Evolutionary conservation across 1,140 invertebrate genomes (phyloP), one percentile per base, ranked within the genome.

Genomic region (Caenorhabditis latens): DNA sequence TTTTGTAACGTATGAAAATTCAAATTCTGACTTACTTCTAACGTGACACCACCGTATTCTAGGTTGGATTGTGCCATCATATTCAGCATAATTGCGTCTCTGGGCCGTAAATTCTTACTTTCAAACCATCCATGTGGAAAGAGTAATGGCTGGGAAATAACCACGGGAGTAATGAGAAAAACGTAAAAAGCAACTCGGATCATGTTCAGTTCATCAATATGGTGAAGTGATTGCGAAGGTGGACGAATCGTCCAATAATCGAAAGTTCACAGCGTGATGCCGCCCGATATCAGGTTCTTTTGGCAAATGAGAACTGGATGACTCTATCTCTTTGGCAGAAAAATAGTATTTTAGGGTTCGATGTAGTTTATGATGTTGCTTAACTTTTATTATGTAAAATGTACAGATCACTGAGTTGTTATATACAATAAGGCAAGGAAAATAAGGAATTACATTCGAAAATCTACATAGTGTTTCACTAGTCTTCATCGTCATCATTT

Each of bases 71-170:
- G 42, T 11, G 84, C 84, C 67, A 85, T 85, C 50, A 85, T 53
- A 16, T 85, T 85, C 14, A 85, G 53, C 21, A 71, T 71, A 24
- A 85, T 85, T 50, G 84, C 63, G 57, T 85, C 84, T 50, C 63
- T 46, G 11, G 84, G 84, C 11, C 67, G 63, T 43, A 85, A 55
- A 53, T 85, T 85, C 24, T 85, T 71, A 32, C 84, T 85, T 50
- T 85, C 84, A 32, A 85, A 85, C 63, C 67, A 85, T 55, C 84
- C 84, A 57, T 85, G 84, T 4, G 84, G 84, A 57, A 85, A 85
- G 13, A 85, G 50, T 19, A 85, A 21, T 16, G 84, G 84, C 19
- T 65, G 84, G 42, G 57, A 19, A 16, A 42, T 63, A 21, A 84
- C 42, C 50, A 75, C 48, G 3, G 63, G 24, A 79, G 42, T 14